These are phyloP conservation scores for Alentia gelatinosa DNA, from an alignment of 2,888 invertebrate species.

Conservation along the genomic window DNA sequence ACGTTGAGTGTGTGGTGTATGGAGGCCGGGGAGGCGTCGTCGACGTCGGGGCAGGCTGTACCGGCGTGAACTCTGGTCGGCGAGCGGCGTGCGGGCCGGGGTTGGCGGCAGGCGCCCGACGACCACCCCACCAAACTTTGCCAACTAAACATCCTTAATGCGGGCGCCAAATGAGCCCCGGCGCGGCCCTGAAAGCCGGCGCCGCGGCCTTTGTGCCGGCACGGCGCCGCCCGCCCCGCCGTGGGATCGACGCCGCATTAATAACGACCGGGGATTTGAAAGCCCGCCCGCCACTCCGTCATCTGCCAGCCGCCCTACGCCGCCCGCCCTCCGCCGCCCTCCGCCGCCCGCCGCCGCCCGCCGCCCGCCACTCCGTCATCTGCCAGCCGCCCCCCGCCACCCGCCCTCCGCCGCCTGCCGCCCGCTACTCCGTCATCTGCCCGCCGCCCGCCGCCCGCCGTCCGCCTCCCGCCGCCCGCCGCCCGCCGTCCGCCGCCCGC, in stretches of 20 bases:
- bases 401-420: not conserved
- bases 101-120: no score
- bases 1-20: not conserved
- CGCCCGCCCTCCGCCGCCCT: not conserved
- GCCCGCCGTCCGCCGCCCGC: not conserved
- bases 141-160: constrained; percentile 15
- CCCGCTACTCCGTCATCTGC: no score
- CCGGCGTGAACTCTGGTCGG: not conserved
- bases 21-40: not conserved
- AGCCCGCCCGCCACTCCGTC: not conserved
- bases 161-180: not conserved
- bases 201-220: not conserved
- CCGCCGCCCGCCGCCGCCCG: not conserved
- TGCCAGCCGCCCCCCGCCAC: not conserved
- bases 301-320: no score
- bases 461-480: not conserved
- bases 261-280: constrained; percentile 40
- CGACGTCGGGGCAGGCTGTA: not conserved
- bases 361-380: not conserved
- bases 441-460: not conserved
- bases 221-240: not conserved
- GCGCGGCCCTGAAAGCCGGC: not conserved
- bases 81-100: not conserved
- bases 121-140: not conserved
- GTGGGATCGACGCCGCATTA: constrained; percentile 38